phyloP scores from a whole-genome alignment of 2,797 vertebrate genomes.

The Hypotaenidia okinawae region DNA sequence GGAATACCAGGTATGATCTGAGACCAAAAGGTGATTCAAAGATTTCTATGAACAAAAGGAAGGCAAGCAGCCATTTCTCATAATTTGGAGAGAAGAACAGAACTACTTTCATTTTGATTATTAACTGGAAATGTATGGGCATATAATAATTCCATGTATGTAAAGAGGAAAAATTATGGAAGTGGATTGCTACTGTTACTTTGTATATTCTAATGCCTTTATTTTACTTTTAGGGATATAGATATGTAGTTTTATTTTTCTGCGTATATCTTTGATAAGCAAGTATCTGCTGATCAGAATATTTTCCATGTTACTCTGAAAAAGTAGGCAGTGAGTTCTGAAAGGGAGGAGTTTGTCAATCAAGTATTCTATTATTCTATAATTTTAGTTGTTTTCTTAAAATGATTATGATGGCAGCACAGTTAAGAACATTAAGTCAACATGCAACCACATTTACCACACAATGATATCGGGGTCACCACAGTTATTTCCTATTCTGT shows the following conservation, averaged over 20 bases:
- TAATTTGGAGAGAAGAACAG: neutral
- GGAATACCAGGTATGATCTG: neutral
- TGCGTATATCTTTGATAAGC: neutral
- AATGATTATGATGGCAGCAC: neutral
- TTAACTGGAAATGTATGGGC: neutral
- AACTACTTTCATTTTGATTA: constrained; percentile 26
- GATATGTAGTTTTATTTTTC: neutral
- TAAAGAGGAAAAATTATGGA: neutral
- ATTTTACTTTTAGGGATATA: neutral
- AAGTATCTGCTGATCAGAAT: neutral
- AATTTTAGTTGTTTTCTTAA: neutral
- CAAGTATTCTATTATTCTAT: neutral
- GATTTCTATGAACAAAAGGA: neutral
- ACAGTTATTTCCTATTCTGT: constrained; percentile 21
- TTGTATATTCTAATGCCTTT: neutral
- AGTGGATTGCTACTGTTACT: neutral
- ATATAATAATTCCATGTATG: neutral
- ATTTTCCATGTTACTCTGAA: neutral
- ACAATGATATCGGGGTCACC: neutral
- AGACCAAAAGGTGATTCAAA: constrained; percentile 21
- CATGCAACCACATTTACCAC: constrained; percentile 19
- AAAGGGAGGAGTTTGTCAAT: neutral
- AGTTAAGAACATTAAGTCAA: neutral
- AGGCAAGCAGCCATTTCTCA: neutral
- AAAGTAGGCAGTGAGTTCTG: neutral